Base-by-base conservation (phyloP, 2,113 vertebrate genomes). In the Aphyosemion australe region DNA sequence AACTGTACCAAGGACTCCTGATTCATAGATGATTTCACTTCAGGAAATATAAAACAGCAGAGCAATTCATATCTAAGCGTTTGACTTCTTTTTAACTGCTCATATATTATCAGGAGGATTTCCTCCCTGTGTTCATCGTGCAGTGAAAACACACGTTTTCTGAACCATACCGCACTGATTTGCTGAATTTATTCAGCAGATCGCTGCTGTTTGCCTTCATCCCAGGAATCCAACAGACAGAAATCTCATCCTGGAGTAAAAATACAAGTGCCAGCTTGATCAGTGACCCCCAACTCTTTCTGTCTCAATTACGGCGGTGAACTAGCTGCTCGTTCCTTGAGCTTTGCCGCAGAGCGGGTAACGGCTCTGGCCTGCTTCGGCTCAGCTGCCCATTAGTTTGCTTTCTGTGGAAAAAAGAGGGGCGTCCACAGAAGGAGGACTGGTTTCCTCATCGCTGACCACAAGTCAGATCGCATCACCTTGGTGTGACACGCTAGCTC, bases 371-470 rank as follows among this genome's bases (percentile, higher is more conserved):
- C 65, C 85, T 74, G 84, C 75, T 74, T 80, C 72, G 49, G 58
- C 75, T 77, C 83, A 65, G 82, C 77, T 71, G 80, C 68, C 85
- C 82, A 82, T 89, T 89, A 89, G 74, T 79, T 85, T 68, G 60
- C 73, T 68, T 85, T 80, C 74, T 49, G 45, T 67, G 56, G 74
- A 84, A 82, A 74, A 49, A 74, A 52, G 73, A 54, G 75, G 75
- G 57, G 76, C 68, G 72, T 14, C 69, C 52, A 78, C 78, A 75
- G 74, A 81, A 72, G 48, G 74, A 79, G 70, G 58, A 76, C 57
- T 48, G 48, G 61, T 80, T 79, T 78, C 80, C 79, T 75, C 75
- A 65, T 76, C 78, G 80, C 84, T 80, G 74, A 63, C 61, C 71
- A 68, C 69, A 68, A 84, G 84, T 86, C 47, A 12, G 72, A 87